These are phyloP conservation scores for Drosophila pseudotakahashii DNA, from an alignment of 2,888 invertebrate genomes.

Conservation along the genomic window DNA sequence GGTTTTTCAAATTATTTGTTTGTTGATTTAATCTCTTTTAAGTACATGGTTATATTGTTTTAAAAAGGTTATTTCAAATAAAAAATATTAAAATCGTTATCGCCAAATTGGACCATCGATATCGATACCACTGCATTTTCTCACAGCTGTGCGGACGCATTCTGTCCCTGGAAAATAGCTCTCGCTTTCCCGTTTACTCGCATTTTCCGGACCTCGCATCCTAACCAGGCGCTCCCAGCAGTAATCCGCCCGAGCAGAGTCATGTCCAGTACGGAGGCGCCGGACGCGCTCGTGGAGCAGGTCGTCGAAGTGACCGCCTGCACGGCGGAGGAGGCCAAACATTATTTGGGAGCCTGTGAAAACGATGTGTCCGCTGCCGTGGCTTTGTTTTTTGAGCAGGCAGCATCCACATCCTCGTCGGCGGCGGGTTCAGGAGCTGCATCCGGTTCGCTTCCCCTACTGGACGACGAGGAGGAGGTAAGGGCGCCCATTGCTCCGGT, in stretches of 20 bases:
- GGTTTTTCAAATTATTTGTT: background rate
- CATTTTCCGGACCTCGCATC: slow-evolving; percentile 6
- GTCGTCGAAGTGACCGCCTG: slow-evolving; percentile 82
- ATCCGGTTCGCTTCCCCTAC: slow-evolving; percentile 21
- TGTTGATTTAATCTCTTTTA: no score
- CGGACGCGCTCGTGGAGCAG: slow-evolving; percentile 71
- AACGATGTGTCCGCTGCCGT: slow-evolving; percentile 83
- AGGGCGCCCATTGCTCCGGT: slow-evolving; percentile 83
- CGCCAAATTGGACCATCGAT: no score
- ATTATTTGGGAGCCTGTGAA: slow-evolving; percentile 79
- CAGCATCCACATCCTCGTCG: slow-evolving; percentile 34
- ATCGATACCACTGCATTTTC: background rate
- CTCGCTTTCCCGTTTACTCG: slow-evolving; percentile 6
- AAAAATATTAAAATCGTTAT: background rate
- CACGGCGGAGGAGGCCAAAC: slow-evolving; percentile 75
- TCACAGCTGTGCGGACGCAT: slow-evolving; percentile 32
- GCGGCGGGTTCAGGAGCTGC: slow-evolving; percentile 12
- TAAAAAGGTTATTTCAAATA: no score
- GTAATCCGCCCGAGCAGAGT: background rate
- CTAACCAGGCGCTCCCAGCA: background rate
- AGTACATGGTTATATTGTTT: no score
- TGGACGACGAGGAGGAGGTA: slow-evolving; percentile 69
- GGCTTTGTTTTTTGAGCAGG: slow-evolving; percentile 80
- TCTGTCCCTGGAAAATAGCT: slow-evolving; percentile 33
- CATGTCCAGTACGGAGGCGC: slow-evolving; percentile 60